These are phyloP conservation scores for Pteropus alecto DNA, from an alignment of 2,113 vertebrate genomes.

Conservation along the genomic window DNA sequence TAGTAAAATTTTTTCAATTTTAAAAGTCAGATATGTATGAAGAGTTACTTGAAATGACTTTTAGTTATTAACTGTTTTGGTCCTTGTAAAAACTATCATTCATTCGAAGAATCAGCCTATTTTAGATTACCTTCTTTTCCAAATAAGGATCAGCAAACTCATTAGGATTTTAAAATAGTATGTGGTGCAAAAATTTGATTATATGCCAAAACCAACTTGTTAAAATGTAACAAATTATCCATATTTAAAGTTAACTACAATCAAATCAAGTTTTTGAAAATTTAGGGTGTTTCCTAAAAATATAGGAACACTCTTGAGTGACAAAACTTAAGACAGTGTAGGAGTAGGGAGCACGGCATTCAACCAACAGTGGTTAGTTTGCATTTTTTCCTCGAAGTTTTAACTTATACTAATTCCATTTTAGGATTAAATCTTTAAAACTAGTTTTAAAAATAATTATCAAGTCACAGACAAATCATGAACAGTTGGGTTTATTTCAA, in stretches of 20 bases:
- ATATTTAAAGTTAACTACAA: constrained; percentile 18
- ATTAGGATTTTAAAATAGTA: background rate
- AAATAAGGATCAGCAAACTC: background rate
- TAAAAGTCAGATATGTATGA: background rate
- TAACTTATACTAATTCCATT: background rate
- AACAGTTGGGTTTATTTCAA: constrained; percentile 84
- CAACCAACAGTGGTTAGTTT: background rate
- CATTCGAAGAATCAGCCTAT: background rate
- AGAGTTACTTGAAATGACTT: background rate
- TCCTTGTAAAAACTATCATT: background rate
- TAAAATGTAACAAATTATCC: constrained; percentile 21
- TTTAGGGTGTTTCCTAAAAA: background rate
- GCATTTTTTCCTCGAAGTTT: background rate
- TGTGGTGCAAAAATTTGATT: background rate
- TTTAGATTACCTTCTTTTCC: background rate
- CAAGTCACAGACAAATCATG: constrained; percentile 67
- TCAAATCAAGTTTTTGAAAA: constrained; percentile 15
- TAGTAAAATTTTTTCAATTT: background rate
- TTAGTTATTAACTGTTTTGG: background rate
- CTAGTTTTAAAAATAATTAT: constrained; percentile 52
- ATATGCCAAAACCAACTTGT: background rate
- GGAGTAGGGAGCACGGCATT: background rate
- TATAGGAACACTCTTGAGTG: background rate
- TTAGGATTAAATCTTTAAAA: constrained; percentile 6
- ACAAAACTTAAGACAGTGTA: constrained; percentile 7